Conservation (phyloP, 2,888 invertebrate species). For the Oxystoma pomonae region DNA sequence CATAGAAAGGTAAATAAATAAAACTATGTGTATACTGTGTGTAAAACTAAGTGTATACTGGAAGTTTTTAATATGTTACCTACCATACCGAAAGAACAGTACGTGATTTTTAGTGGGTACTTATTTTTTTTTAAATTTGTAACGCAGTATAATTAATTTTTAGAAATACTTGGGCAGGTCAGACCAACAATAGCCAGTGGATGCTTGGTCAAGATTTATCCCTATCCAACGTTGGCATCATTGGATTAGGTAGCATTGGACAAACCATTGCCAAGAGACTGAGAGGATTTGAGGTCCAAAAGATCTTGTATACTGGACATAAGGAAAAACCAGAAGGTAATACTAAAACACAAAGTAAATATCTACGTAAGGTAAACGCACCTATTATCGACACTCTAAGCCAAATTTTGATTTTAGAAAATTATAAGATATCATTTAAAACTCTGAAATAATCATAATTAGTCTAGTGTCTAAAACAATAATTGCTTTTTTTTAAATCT, state of each 20-base stretch:
- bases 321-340: constrained; percentile 61
- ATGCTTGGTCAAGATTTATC: constrained; percentile 74
- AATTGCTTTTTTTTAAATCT: too few relatives aligned
- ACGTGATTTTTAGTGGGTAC: neutral
- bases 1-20: constrained; percentile 62
- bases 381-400: too few relatives aligned
- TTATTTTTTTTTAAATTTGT: constrained; percentile 2
- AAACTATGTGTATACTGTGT: too few relatives aligned
- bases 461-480: too few relatives aligned
- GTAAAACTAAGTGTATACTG: too few relatives aligned
- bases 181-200: constrained; percentile 64
- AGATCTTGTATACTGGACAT: constrained; percentile 71
- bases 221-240: constrained; percentile 76
- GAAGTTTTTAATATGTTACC: too few relatives aligned
- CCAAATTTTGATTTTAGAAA: too few relatives aligned
- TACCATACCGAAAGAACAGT: too few relatives aligned
- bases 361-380: too few relatives aligned
- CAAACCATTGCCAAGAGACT: constrained; percentile 69
- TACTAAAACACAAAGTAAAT: too few relatives aligned
- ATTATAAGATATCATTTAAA: too few relatives aligned
- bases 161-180: constrained; percentile 58
- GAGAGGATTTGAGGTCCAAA: constrained; percentile 65
- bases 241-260: constrained; percentile 80
- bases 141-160: constrained; percentile 13
- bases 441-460: too few relatives aligned